phyloP scores from a whole-genome alignment of 1,140 invertebrate genomes.

The Lordiphosa collinella region DNA sequence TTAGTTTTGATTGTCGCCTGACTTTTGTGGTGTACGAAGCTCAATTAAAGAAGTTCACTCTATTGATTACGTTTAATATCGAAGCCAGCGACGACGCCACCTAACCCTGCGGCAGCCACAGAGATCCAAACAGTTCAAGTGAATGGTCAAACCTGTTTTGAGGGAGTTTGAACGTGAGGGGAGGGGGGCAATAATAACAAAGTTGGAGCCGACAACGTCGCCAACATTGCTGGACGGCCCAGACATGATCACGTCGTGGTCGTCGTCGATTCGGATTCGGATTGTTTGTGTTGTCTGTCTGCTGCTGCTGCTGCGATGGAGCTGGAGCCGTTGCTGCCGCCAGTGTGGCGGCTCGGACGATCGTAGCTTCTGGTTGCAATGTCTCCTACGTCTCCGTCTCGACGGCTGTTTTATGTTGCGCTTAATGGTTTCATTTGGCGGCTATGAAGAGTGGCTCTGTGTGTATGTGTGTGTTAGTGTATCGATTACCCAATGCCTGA shows the following conservation, averaged over 20 bases:
- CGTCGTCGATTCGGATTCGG: conserved; percentile 21
- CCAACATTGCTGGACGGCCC: conserved; percentile 65
- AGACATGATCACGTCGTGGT: conserved; percentile 70
- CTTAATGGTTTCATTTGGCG: conserved; percentile 74
- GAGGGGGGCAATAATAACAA: conserved; percentile 68
- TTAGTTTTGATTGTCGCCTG: conserved; percentile 74
- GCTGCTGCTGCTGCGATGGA: conserved; percentile 50
- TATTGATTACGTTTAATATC: conserved; percentile 74
- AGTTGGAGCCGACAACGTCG: conserved; percentile 71
- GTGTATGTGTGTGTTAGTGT: conserved; percentile 33
- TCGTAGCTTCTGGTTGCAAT: conserved; percentile 74
- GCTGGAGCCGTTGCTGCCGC: conserved; percentile 42
- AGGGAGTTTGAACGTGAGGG: conserved; percentile 38
- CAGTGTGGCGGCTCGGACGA: conserved; percentile 66
- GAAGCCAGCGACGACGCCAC: conserved; percentile 32
- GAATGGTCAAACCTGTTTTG: conserved; percentile 70
- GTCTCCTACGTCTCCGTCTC: conserved; percentile 24
- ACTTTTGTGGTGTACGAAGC: conserved; percentile 51
- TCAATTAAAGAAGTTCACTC: conserved; percentile 73
- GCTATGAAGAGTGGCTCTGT: conserved; percentile 29
- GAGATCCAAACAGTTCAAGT: conserved; percentile 37
- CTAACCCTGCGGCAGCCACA: not conserved
- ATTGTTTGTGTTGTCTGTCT: conserved; percentile 46
- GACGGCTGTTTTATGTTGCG: conserved; percentile 61
- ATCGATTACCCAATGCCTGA: conserved; percentile 72